Evolutionary conservation across 37 sponge, comb jelly and placozoan species (phyloP).

Genomic region (Haliclona indistincta): DNA sequence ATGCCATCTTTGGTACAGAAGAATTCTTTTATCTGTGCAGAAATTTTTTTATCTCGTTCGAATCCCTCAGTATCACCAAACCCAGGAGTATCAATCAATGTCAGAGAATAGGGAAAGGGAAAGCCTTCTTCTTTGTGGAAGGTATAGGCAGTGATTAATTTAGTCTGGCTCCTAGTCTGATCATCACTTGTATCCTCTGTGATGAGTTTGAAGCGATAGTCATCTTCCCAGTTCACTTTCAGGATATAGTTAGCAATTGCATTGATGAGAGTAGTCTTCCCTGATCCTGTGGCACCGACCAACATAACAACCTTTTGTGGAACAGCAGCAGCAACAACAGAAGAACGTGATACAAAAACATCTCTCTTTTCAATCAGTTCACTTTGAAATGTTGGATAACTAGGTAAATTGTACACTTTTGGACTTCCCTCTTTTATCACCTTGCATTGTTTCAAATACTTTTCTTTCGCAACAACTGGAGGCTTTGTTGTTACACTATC

Average conservation of each 20-base stretch:
- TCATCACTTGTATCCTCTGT: constrained; percentile 6
- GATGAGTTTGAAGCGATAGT: constrained; percentile 53
- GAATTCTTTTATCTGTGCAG: constrained; percentile 28
- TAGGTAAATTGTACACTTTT: neutral
- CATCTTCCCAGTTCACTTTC: constrained; percentile 54
- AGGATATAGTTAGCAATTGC: constrained; percentile 53
- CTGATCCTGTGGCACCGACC: constrained; percentile 66
- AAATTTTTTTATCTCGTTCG: constrained; percentile 34
- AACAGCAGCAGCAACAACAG: neutral
- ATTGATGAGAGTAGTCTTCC: constrained; percentile 59
- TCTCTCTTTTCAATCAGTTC: neutral
- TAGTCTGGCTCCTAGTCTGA: constrained; percentile 44
- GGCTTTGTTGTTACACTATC: neutral
- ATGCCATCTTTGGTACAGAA: neutral
- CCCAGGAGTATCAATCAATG: constrained; percentile 57
- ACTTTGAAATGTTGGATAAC: too few species aligned
- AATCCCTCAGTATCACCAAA: constrained; percentile 58
- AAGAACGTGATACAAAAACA: neutral
- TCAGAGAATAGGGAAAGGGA: constrained; percentile 21
- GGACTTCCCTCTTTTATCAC: neutral
- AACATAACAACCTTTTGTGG: constrained; percentile 48
- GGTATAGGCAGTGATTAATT: constrained; percentile 51
- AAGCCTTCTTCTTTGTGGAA: constrained; percentile 21
- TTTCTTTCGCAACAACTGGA: neutral
- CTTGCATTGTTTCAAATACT: neutral